Evolutionary conservation across 1,140 invertebrate species (phyloP).

Genomic region (Drosophila tani): DNA sequence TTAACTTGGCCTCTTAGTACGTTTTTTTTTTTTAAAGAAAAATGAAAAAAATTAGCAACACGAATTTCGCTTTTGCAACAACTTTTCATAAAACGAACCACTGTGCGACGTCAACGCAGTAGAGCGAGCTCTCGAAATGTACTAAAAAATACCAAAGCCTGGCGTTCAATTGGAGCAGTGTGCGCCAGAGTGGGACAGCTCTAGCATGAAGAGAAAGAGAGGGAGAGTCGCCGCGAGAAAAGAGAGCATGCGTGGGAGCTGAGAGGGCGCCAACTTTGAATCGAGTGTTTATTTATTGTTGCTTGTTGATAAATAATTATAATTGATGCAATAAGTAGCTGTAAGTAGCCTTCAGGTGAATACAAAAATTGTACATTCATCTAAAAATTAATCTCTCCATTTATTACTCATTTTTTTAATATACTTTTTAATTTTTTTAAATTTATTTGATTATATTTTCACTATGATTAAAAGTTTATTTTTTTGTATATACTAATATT

Average conservation of each 20-base stretch:
- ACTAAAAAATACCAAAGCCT: conserved; percentile 34
- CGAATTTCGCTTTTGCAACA: too few species aligned
- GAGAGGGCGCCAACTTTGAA: conserved; percentile 55
- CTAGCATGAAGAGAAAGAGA: conserved; percentile 1
- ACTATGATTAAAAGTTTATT: too few species aligned
- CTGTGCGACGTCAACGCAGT: conserved; percentile 11
- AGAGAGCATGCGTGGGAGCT: conserved; percentile 20
- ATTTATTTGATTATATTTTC: not conserved
- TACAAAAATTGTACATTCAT: not conserved
- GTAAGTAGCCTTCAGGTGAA: not conserved
- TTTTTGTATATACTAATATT: too few species aligned
- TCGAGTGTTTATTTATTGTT: conserved; percentile 8
- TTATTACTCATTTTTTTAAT: not conserved
- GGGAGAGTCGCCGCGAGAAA: not conserved
- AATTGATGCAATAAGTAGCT: conserved; percentile 1
- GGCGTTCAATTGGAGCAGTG: conserved; percentile 22
- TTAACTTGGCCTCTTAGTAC: too few species aligned
- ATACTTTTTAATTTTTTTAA: too few species aligned
- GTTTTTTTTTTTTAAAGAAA: too few species aligned
- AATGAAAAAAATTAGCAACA: too few species aligned
- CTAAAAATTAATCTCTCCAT: not conserved
- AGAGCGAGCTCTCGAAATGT: not conserved
- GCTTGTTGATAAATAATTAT: conserved; percentile 12
- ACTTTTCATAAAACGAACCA: not conserved
- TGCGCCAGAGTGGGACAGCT: conserved; percentile 36